Conservation (phyloP, 2,797 vertebrate genomes). For the Buceros bicornis region DNA sequence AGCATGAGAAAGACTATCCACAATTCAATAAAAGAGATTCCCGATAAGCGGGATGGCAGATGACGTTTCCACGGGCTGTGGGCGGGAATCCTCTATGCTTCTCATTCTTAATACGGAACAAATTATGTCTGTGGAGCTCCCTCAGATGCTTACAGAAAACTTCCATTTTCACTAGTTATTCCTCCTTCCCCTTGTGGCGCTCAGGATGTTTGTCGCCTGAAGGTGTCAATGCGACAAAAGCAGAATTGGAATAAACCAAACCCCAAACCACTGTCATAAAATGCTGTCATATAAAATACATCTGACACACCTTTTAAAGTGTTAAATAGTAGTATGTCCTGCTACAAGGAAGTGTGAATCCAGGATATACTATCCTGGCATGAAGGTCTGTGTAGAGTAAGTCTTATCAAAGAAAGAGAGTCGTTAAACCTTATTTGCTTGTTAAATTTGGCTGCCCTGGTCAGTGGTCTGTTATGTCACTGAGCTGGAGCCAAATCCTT, state of each 20-base stretch:
- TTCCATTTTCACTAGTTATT: neutral
- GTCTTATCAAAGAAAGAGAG: neutral
- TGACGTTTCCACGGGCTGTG: neutral
- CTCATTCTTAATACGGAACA: neutral
- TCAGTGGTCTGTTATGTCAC: neutral
- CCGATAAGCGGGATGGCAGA: neutral
- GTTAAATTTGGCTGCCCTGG: conserved; percentile 19
- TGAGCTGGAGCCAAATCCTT: neutral
- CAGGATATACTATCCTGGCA: neutral
- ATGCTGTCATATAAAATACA: neutral
- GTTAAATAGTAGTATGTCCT: neutral
- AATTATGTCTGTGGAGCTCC: neutral
- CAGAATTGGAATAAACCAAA: neutral
- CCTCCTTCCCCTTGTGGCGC: neutral
- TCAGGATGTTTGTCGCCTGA: neutral
- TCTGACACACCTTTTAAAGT: neutral
- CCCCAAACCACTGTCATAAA: neutral
- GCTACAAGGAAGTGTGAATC: neutral
- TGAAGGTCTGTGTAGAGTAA: neutral
- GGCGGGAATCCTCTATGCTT: neutral
- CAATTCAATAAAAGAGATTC: neutral
- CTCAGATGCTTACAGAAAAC: neutral
- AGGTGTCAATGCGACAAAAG: neutral
- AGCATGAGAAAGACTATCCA: neutral
- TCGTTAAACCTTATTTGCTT: conserved; percentile 19